phyloP scores from a whole-genome alignment of 2,888 invertebrate genomes.

The Acronicta psi region DNA sequence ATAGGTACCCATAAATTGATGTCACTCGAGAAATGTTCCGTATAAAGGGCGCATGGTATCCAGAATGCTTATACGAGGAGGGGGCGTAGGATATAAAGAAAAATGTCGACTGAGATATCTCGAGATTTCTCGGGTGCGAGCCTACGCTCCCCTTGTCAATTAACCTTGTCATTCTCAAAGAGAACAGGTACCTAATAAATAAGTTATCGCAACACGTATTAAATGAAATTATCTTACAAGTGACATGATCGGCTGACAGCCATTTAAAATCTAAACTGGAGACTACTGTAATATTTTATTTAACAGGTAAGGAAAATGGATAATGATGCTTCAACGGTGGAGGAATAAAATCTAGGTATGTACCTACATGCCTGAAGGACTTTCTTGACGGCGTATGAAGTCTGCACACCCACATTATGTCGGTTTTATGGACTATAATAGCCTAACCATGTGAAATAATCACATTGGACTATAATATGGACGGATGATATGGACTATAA shows the following conservation, averaged over 20 bases:
- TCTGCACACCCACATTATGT: too few relatives aligned
- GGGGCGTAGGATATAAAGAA: not conserved
- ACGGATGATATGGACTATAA: too few relatives aligned
- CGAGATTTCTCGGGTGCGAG: constrained; percentile 27
- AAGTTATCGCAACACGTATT: constrained; percentile 37
- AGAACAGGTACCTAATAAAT: constrained; percentile 45
- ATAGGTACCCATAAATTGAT: constrained; percentile 10
- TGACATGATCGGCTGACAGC: not conserved
- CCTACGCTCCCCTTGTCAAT: constrained; percentile 53
- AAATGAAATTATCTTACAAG: constrained; percentile 31
- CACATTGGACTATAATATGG: too few relatives aligned
- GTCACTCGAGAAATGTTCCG: constrained; percentile 4
- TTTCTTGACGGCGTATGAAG: too few relatives aligned
- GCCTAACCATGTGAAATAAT: too few relatives aligned
- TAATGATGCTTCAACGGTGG: too few relatives aligned
- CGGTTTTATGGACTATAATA: too few relatives aligned
- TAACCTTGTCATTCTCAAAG: constrained; percentile 51
- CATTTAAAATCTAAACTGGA: constrained; percentile 1
- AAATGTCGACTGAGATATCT: constrained; percentile 16
- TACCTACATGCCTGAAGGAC: too few relatives aligned
- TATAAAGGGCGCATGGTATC: constrained; percentile 2
- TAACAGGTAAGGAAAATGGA: too few relatives aligned
- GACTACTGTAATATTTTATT: too few relatives aligned
- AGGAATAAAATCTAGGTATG: too few relatives aligned
- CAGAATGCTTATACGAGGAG: constrained; percentile 3